Evolutionary conservation across 1,140 invertebrate species (phyloP).

Genomic region (Scaptomyza pallida): DNA sequence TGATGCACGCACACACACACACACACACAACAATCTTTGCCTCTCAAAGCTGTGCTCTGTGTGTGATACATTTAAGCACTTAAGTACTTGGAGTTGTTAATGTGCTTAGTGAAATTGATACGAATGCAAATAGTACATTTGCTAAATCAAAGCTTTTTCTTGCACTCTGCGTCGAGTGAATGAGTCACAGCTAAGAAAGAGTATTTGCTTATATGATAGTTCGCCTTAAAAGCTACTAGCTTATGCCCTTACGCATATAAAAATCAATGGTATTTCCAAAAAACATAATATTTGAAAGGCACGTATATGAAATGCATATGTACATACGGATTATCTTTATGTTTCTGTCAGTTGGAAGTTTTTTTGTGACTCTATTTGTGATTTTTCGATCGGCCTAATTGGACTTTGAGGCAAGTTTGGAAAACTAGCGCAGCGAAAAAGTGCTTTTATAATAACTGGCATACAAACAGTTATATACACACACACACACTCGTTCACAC

Average conservation of each 20-base stretch:
- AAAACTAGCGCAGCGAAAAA: background rate
- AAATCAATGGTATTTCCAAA: too few species aligned
- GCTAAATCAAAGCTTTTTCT: too few species aligned
- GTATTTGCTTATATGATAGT: too few species aligned
- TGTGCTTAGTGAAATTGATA: background rate
- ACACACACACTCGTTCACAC: slow-evolving; percentile 14
- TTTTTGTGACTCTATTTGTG: background rate
- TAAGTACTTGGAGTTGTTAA: background rate
- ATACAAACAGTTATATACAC: background rate
- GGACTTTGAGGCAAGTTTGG: slow-evolving; percentile 7
- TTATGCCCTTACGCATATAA: too few species aligned
- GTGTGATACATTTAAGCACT: background rate
- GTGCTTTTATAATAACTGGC: background rate
- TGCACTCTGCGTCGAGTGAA: too few species aligned
- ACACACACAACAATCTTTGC: background rate
- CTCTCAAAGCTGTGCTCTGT: background rate
- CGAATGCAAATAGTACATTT: background rate
- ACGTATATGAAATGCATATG: background rate
- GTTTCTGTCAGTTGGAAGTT: background rate
- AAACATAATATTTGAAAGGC: too few species aligned
- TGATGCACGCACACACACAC: slow-evolving; percentile 1
- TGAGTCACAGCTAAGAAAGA: too few species aligned
- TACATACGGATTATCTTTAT: background rate
- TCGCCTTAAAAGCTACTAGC: too few species aligned
- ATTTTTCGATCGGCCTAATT: background rate